Conservation (phyloP, 2,888 invertebrate species). For the Boloria euphrosyne region DNA sequence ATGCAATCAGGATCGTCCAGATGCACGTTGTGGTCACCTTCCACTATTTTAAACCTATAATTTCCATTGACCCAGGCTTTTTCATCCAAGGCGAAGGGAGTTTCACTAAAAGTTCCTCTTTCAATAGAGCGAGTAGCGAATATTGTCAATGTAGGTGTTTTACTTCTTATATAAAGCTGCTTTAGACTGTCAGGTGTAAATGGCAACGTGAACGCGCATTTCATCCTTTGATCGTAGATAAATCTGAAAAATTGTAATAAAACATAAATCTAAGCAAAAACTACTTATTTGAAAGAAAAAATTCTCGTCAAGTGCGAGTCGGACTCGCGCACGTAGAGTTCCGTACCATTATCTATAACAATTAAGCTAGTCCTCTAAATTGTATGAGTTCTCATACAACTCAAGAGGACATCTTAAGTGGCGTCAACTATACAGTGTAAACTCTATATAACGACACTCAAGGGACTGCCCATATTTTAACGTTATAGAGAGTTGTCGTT, state of each 20-base stretch:
- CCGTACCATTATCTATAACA: no score
- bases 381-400: no score
- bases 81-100: conserved; percentile 55
- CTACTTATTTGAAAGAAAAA: no score
- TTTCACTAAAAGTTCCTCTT: conserved; percentile 43
- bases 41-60: conserved; percentile 60
- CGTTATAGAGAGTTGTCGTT: no score
- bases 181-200: conserved; percentile 49
- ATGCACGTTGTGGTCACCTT: conserved; percentile 84
- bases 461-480: no score
- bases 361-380: no score
- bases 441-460: no score
- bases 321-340: no score
- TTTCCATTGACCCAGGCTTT: conserved; percentile 57
- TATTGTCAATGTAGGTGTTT: conserved; percentile 57
- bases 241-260: conserved; percentile 36
- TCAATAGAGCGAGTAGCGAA: conserved; percentile 51
- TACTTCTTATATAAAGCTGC: conserved; percentile 50
- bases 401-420: no score
- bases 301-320: no score
- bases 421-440: no score
- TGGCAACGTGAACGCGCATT: conserved; percentile 54
- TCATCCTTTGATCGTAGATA: conserved; percentile 66
- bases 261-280: no score
- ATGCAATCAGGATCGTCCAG: conserved; percentile 78